These are phyloP conservation scores for Oxyura jamaicensis DNA, from an alignment of 2,113 vertebrate species.

Conservation along the genomic window DNA sequence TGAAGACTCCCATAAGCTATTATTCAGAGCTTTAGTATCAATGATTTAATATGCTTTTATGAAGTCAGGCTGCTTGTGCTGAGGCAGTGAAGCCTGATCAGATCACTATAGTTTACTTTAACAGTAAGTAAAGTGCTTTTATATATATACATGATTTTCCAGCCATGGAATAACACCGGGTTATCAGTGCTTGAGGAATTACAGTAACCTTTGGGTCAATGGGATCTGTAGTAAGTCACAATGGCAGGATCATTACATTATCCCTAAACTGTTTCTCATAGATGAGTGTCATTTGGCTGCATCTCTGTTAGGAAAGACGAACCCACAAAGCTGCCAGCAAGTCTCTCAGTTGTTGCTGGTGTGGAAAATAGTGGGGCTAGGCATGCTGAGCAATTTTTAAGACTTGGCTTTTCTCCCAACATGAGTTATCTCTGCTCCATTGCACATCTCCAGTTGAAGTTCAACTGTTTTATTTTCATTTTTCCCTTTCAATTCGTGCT, in stretches of 20 bases:
- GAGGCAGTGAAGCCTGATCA: background rate
- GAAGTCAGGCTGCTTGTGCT: background rate
- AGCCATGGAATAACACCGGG: background rate
- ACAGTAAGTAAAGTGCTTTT: background rate
- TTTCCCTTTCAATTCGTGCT: background rate
- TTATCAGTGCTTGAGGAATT: conserved; percentile 17
- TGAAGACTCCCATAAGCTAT: conserved; percentile 16
- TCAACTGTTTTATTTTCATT: background rate
- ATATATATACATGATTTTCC: background rate
- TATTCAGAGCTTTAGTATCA: conserved; percentile 18
- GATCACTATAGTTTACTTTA: background rate
- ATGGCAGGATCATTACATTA: background rate
- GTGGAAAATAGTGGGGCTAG: background rate
- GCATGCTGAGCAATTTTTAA: background rate
- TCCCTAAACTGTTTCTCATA: background rate
- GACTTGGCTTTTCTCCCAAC: background rate
- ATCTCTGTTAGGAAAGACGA: background rate
- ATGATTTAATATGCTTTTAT: conserved; percentile 36
- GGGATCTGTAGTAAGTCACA: background rate
- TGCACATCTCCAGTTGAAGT: background rate
- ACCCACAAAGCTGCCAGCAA: background rate
- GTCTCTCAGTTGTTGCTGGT: background rate
- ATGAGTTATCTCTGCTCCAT: background rate
- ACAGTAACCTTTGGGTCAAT: background rate
- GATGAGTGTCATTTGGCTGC: background rate